A percentile compares a stretch with the other conserved stretches of the same genome.
Evolutionary conservation across 2,797 vertebrate species (phyloP).

Genomic region (Clarias fuscus): DNA sequence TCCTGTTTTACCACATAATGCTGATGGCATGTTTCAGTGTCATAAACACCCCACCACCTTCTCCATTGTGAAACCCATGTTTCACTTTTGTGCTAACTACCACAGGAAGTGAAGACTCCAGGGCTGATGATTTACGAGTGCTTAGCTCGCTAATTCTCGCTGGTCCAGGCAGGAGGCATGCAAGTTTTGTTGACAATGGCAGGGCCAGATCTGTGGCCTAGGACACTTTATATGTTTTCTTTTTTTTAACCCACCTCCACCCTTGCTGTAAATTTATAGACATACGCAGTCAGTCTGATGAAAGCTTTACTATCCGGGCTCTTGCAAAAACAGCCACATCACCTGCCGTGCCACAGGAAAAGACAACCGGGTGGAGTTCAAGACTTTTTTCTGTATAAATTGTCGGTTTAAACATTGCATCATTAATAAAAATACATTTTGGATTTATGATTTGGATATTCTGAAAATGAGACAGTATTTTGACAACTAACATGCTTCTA

Average conservation of each 20-base stretch:
- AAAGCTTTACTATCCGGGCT: conserved; percentile 45
- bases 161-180: conserved; percentile 53
- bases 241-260: conserved; percentile 41
- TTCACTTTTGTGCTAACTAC: conserved; percentile 62
- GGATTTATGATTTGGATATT: not conserved
- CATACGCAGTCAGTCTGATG: conserved; percentile 46
- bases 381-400: not conserved
- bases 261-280: conserved; percentile 54
- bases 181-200: conserved; percentile 59
- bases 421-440: not conserved
- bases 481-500: not conserved
- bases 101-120: conserved; percentile 61
- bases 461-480: not conserved
- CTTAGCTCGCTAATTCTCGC: conserved; percentile 66
- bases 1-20: conserved; percentile 56
- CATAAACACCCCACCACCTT: conserved; percentile 26
- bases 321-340: conserved; percentile 33
- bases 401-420: not conserved
- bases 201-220: conserved; percentile 40
- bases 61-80: conserved; percentile 43
- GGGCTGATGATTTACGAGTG: conserved; percentile 64
- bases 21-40: conserved; percentile 53
- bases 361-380: conserved; percentile 18
- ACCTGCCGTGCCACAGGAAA: conserved; percentile 28
- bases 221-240: conserved; percentile 27